Evolutionary conservation across 2,888 invertebrate species (phyloP).

Genomic region (Lacanobia wlatinum): DNA sequence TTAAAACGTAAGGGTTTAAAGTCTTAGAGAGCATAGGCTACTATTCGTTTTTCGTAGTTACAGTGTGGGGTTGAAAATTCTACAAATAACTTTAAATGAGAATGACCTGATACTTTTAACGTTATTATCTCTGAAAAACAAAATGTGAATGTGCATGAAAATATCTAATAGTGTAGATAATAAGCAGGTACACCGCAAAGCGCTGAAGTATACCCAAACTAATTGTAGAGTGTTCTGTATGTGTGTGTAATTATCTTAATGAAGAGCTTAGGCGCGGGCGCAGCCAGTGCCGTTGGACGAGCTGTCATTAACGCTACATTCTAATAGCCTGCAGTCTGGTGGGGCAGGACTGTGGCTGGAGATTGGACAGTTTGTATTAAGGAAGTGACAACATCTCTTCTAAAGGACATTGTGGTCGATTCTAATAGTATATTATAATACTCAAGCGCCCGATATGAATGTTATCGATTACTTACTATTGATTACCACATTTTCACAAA

Average conservation of each 20-base stretch:
- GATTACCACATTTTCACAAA: no score
- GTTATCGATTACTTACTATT: no score
- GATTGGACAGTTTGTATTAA: background rate
- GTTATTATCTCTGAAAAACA: background rate
- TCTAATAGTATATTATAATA: no score
- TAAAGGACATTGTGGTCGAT: no score
- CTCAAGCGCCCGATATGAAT: no score
- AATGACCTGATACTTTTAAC: no score
- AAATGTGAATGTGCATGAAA: background rate
- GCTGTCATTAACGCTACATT: constrained; percentile 50
- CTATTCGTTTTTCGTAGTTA: background rate
- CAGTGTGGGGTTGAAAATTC: background rate
- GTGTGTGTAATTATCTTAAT: constrained; percentile 69
- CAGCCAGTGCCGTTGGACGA: constrained; percentile 38
- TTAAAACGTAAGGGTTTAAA: no score
- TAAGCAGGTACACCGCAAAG: constrained; percentile 9
- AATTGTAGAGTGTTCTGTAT: constrained; percentile 50
- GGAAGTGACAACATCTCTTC: background rate
- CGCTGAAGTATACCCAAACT: constrained; percentile 44
- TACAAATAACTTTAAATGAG: no score
- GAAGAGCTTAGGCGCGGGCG: constrained; percentile 66
- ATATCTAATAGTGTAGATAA: background rate
- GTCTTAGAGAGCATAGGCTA: background rate
- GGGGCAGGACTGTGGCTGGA: background rate
- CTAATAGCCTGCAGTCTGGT: constrained; percentile 22